Evolutionary conservation across 2,113 vertebrate species (phyloP).

Genomic region (Cyprinodon variegatus): DNA sequence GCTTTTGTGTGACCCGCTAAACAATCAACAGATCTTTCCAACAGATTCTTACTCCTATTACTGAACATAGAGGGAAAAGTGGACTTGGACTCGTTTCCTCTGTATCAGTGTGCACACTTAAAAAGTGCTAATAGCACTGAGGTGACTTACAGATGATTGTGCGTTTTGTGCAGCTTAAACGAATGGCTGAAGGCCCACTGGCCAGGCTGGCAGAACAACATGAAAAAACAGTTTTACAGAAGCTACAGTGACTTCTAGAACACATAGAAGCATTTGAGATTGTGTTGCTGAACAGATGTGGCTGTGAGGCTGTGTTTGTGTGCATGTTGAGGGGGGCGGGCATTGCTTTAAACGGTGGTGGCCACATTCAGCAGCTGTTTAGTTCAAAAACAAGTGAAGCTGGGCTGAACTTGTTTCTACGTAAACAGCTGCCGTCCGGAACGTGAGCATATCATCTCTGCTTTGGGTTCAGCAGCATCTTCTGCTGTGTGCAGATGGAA

Average conservation of each 20-base stretch:
- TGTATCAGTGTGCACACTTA: too few relatives aligned
- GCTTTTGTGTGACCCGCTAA: too few relatives aligned
- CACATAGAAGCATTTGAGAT: neutral
- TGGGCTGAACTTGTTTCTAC: slow-evolving; percentile 20
- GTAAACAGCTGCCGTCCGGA: slow-evolving; percentile 42
- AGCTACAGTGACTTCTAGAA: neutral
- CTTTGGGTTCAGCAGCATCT: slow-evolving; percentile 15
- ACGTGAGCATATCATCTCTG: slow-evolving; percentile 19
- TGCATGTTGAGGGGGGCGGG: neutral
- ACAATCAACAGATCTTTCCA: too few relatives aligned
- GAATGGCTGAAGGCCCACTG: neutral
- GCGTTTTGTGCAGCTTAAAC: neutral
- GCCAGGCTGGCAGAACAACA: neutral
- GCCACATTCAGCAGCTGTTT: slow-evolving; percentile 27
- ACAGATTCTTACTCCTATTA: too few relatives aligned
- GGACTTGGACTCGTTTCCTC: too few relatives aligned
- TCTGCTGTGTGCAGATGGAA: slow-evolving; percentile 25
- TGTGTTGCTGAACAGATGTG: neutral
- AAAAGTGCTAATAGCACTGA: too few relatives aligned
- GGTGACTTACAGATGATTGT: neutral
- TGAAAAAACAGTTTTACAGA: neutral
- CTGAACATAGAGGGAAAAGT: neutral
- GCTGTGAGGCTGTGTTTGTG: too few relatives aligned
- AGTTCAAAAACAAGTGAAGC: neutral
- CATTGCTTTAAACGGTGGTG: slow-evolving; percentile 1